These are phyloP conservation scores for Triplophysa rosa DNA, from an alignment of 2,113 vertebrate genomes.

Conservation along the genomic window DNA sequence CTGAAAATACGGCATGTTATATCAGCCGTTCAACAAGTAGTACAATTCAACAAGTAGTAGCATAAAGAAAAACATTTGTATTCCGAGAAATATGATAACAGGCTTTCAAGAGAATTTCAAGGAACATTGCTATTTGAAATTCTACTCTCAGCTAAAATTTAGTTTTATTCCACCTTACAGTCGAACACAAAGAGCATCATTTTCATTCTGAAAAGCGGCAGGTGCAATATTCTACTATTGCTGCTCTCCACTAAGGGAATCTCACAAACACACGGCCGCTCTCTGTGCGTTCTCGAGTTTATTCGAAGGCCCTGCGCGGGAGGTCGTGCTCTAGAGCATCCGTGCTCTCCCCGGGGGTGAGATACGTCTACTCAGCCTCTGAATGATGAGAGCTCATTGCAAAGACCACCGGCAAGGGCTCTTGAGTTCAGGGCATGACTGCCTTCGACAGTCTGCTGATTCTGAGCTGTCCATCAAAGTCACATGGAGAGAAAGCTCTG, in stretches of 20 bases:
- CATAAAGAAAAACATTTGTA: background rate
- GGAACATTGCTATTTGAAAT: background rate
- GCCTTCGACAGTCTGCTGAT: slow-evolving; percentile 25
- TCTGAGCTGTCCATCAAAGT: slow-evolving; percentile 27
- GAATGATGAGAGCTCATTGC: slow-evolving; percentile 36
- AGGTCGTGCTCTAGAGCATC: background rate
- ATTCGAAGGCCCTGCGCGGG: background rate
- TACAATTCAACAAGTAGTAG: background rate
- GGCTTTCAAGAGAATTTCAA: background rate
- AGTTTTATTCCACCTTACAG: background rate
- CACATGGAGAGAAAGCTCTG: slow-evolving; percentile 1
- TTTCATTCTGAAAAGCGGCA: background rate
- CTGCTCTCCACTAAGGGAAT: background rate
- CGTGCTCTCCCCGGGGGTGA: background rate
- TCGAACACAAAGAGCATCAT: background rate
- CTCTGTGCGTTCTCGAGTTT: background rate
- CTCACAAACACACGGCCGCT: background rate
- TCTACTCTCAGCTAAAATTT: background rate
- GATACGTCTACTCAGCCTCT: slow-evolving; percentile 19
- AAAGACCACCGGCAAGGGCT: slow-evolving; percentile 22
- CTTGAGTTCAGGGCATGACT: slow-evolving; percentile 34
- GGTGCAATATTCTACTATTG: background rate
- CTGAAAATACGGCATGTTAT: background rate
- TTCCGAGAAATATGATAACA: slow-evolving; percentile 17
- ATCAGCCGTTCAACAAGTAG: background rate